A percentile compares a stretch with the other conserved stretches of the same genome.
Conservation (phyloP, 2,797 vertebrate species). For the Octomys mimax region DNA sequence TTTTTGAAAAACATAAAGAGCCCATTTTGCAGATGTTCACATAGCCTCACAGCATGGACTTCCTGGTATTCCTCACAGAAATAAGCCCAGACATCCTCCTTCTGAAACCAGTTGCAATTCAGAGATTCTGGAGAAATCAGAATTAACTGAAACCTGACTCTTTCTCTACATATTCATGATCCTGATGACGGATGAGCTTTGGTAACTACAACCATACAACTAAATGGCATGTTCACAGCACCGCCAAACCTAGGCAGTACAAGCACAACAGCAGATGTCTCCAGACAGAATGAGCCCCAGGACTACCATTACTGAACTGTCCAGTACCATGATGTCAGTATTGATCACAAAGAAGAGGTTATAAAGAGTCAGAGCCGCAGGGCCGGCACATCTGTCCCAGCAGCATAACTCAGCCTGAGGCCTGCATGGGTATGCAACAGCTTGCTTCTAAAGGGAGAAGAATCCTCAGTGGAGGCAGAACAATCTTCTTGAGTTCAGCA, state of each 20-base stretch:
- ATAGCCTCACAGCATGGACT: constrained; percentile 73
- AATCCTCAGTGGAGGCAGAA: constrained; percentile 55
- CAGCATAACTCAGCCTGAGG: constrained; percentile 69
- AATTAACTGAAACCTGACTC: constrained; percentile 78
- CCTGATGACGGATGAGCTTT: constrained; percentile 57
- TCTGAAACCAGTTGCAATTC: constrained; percentile 65
- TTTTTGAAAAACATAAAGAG: constrained; percentile 87
- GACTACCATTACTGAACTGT: constrained; percentile 61
- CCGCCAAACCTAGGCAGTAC: constrained; percentile 61
- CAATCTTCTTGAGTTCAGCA: constrained; percentile 66
- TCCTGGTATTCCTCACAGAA: constrained; percentile 75
- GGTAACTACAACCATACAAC: constrained; percentile 29
- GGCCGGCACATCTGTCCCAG: constrained; percentile 59
- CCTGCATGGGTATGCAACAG: not conserved
- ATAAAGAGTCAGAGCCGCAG: constrained; percentile 58
- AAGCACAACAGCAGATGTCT: constrained; percentile 78
- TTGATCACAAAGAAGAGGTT: constrained; percentile 24
- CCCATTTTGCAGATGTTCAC: constrained; percentile 88
- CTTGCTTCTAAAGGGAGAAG: constrained; percentile 57
- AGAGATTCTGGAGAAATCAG: constrained; percentile 78
- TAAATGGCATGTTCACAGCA: constrained; percentile 61
- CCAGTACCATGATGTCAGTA: constrained; percentile 14
- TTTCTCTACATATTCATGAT: constrained; percentile 23
- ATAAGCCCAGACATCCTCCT: constrained; percentile 63
- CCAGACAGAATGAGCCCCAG: constrained; percentile 74